Base-by-base conservation (phyloP, 2,797 vertebrate genomes). In the Onychomys leucogaster region DNA sequence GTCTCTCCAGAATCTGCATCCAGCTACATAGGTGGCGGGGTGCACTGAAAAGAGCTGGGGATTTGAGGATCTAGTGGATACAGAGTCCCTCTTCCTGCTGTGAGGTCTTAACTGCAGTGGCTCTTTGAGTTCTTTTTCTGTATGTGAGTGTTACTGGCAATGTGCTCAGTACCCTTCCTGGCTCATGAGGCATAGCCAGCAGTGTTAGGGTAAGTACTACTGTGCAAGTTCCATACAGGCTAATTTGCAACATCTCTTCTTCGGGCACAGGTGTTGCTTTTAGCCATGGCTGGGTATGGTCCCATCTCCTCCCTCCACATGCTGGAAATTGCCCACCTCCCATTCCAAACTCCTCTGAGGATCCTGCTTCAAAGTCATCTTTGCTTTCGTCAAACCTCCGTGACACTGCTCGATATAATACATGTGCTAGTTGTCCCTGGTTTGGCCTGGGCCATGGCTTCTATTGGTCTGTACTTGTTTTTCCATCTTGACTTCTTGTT, bases 401-500 rank as follows among this genome's bases (percentile, higher is more conserved):
- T 43, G 27, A 49, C 43, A 27, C 57, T 61, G 7, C 37, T 80
- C 43, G 61, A 37, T 63, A 10, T 76, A 84, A 89, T 80, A 75
- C 63, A 65, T 88, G 21, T 59, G 34, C 89, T 63, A 7, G 43
- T 75, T 94, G 59, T 69, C 89, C 43, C 32, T 61, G 46, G 65
- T 11, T 34, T 41, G 4, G 41, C 80, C 80, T 85, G 46, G 83
- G 5, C 81, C 65, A 0, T 82, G 95, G 61, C 90, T 55, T 90
- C 78, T 91, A 1, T 80, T 91, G 77, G 95, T 89, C 59, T 88
- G 71, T 46, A 84, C 92, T 90, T 96, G 76, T 88, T 97, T 95
- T 91, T 94, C 89, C 85, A 8, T 81, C 94, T 78, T 89, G 77
- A 69, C 90, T 92, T 86, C 85, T 85, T 76, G 46, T 95, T 94